phyloP scores from a whole-genome alignment of 2,888 invertebrate genomes.

The Eristalinus aeneus region DNA sequence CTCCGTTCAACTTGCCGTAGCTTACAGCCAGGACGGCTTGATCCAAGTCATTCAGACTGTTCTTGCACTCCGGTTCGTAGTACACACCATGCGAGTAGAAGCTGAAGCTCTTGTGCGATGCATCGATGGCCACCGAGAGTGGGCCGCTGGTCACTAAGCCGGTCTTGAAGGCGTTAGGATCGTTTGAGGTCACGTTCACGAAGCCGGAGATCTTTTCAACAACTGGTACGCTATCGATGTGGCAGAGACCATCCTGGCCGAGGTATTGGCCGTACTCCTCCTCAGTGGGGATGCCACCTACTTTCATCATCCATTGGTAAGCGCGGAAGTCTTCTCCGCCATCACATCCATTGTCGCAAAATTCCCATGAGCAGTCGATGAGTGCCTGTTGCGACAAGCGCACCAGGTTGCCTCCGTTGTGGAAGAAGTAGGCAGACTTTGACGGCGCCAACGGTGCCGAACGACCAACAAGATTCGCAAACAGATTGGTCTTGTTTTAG shows the following conservation, averaged over 20 bases:
- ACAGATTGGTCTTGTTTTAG: too few relatives aligned
- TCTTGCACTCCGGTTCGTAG: slow-evolving; percentile 91
- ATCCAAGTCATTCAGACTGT: slow-evolving; percentile 89
- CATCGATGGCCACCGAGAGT: slow-evolving; percentile 94
- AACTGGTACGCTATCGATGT: slow-evolving; percentile 86
- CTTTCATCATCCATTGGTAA: slow-evolving; percentile 95
- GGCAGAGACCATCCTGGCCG: slow-evolving; percentile 96
- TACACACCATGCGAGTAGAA: slow-evolving; percentile 96
- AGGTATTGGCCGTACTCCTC: slow-evolving; percentile 95
- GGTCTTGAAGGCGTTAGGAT: slow-evolving; percentile 81
- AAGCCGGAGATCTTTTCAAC: slow-evolving; percentile 90
- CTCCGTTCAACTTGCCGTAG: slow-evolving; percentile 90
- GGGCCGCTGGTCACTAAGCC: slow-evolving; percentile 95
- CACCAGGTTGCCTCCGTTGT: slow-evolving; percentile 89
- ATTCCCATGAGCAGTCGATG: slow-evolving; percentile 98
- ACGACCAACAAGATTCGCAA: slow-evolving; percentile 76
- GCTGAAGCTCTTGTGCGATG: slow-evolving; percentile 90
- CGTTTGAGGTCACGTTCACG: slow-evolving; percentile 93
- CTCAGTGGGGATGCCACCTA: slow-evolving; percentile 93
- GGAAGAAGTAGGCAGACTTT: slow-evolving; percentile 95
- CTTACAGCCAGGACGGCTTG: slow-evolving; percentile 96
- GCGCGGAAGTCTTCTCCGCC: slow-evolving; percentile 98
- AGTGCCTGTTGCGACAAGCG: slow-evolving; percentile 95
- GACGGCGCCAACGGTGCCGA: slow-evolving; percentile 95
- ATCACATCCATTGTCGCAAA: slow-evolving; percentile 97